These are phyloP conservation scores for Pseudomugil gertrudae DNA, from an alignment of 2,797 vertebrate genomes.

Conservation along the genomic window DNA sequence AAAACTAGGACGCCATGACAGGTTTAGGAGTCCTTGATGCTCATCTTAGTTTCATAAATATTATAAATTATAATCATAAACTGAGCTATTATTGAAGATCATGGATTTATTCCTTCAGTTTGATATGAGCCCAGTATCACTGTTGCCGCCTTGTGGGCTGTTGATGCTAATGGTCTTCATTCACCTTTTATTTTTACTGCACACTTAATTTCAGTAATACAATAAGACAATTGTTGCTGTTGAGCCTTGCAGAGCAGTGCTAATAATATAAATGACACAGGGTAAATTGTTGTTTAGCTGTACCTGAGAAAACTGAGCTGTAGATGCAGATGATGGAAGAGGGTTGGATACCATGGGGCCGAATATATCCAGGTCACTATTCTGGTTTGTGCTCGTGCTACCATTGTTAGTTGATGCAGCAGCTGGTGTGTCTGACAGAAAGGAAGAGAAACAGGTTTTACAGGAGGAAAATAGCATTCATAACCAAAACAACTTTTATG, in stretches of 20 bases:
- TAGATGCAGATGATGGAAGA: conserved; percentile 84
- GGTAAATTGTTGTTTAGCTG: conserved; percentile 1
- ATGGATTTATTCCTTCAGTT: conserved; percentile 18
- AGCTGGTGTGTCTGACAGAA: conserved; percentile 86
- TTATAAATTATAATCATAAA: not conserved
- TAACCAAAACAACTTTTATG: not conserved
- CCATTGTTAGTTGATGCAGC: conserved; percentile 84
- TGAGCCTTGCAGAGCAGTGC: conserved; percentile 5
- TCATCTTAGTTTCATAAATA: not conserved
- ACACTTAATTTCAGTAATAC: conserved; percentile 30
- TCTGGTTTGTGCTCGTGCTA: conserved; percentile 80
- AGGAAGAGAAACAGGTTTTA: conserved; percentile 46
- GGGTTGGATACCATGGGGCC: conserved; percentile 99
- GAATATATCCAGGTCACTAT: conserved; percentile 97
- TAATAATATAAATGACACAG: conserved; percentile 8
- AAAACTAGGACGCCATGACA: not conserved
- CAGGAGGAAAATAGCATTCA: conserved; percentile 5
- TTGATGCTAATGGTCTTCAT: conserved; percentile 20
- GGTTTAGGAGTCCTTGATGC: not conserved
- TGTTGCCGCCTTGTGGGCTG: conserved; percentile 26
- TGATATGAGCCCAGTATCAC: not conserved
- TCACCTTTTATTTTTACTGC: conserved; percentile 31
- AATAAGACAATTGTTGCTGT: conserved; percentile 10
- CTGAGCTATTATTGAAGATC: not conserved
- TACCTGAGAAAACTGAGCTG: conserved; percentile 82